Base-by-base conservation (phyloP, 2,797 vertebrate genomes). In the Acipenser transmontanus region DNA sequence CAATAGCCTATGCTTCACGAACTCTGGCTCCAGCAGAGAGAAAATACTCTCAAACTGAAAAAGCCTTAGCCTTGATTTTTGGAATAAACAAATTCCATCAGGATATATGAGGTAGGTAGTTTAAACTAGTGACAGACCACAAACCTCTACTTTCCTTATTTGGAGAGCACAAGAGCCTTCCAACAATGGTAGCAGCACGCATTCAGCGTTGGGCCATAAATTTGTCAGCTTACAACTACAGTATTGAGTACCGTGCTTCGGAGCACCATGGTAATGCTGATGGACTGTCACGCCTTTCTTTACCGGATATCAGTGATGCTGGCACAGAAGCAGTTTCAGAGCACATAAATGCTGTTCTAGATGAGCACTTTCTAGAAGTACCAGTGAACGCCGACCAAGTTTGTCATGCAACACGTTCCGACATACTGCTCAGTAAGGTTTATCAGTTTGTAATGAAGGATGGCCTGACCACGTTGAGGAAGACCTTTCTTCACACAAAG, bases 1-100 rank as follows among this genome's bases (percentile, higher is more conserved):
- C 73, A 17, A 17, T 17, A 17, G 1, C 17, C 6, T 70, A 71
- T 51, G 65, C 67, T 8, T 76, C 69, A 5, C 49, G 8, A 2
- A 74, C 72, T 1, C 59, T 72, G 1, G 60, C 60, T 9, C 62
- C 62, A 59, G 72, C 70, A 8, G 72, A 72, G 17, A 17, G 60
- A 11, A 70, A 61, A 8, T 72, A 68, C 54, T 76, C 64, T 4
- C 66, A 74, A 50, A 70, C 66, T 50, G 51, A 69, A n/a, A 76
- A 69, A 14, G 72, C 70, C 2, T 49, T 67, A 10, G 62, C 64
- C 13, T 48, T 71, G 17, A 62, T 69, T 6, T 67, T 67, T 49
- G 65, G 72, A 11, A 63, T 67, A 1, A 63, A 68, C 11, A 74
- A 65, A 49, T 71, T 71, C 47, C 65, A 69, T 51, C 69, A 67